Base-by-base conservation (phyloP, 2,113 vertebrate species). In the Perccottus glenii region DNA sequence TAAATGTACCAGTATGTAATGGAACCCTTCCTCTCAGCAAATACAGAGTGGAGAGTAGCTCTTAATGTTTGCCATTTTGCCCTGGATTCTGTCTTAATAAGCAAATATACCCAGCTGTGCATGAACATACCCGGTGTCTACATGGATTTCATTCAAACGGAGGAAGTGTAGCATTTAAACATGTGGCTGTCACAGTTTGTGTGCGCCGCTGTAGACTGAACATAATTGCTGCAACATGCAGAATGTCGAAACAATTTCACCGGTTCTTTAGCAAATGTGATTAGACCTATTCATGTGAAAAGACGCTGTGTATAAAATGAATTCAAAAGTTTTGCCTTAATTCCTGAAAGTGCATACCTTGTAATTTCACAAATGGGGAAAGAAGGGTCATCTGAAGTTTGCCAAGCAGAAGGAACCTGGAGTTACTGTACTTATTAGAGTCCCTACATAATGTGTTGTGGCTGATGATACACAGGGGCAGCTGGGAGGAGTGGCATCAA, bases 231-330 rank as follows among this genome's bases (percentile, higher is more conserved):
- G 60, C 55, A 57, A 61, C 48, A 45, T 63, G 65, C 63, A 68
- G 57, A 51, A 75, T 56, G 69, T 60, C 40, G 14, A 59, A 83
- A 78, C 53, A 16, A 74, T 79, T 82, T 80, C 78, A 70, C 61
- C 57, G 61, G 46, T 75, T 82, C 66, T 73, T 59, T 72, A 27
- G 48, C 56, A 70, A 75, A 75, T 83, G 67, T 79, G 67, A 85
- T 84, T 77, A 84, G 84, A 84, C 48, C 16, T 58, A 75, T 75
- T 75, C 75, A 72, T 67, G 78, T 77, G 87, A 76, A 74, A 15
- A 77, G 71, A 67, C 52, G 64, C 65, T 74, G 19, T 46, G 48
- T 33, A 50, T 63, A 49, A 81, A 81, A 73, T 68, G 16, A 38
- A 80, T 78, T 78, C 47, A 48, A 75, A 67, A 76, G 49, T 32